phyloP scores from a whole-genome alignment of 2,797 vertebrate species.

The Helarctos malayanus region DNA sequence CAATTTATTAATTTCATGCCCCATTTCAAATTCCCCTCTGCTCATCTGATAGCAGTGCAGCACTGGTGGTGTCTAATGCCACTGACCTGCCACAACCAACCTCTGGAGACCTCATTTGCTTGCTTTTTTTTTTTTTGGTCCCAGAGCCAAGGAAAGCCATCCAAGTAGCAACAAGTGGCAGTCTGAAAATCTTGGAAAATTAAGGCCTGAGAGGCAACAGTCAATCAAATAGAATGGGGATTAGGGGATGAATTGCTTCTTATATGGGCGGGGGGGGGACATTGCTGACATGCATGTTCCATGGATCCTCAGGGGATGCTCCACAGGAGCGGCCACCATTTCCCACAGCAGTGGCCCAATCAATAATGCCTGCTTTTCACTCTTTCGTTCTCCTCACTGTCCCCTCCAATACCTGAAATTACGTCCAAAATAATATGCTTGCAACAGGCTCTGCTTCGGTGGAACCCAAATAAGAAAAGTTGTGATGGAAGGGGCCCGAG shows the following conservation, averaged over 20 bases:
- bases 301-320: neutral
- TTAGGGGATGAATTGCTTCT: neutral
- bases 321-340: fast-evolving
- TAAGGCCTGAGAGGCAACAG: neutral
- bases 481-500: neutral
- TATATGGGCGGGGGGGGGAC: neutral
- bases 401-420: neutral
- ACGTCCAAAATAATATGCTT: neutral
- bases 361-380: fast-evolving
- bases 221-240: neutral
- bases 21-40: neutral
- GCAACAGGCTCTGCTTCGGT: neutral
- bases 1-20: neutral
- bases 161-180: neutral
- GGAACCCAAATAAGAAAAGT: neutral
- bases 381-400: neutral
- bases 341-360: neutral
- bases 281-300: fast-evolving
- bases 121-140: too few relatives aligned
- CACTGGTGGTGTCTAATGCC: neutral
- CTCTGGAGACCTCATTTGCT: neutral
- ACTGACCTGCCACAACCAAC: neutral
- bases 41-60: too few relatives aligned
- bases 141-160: neutral
- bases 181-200: neutral